Conservation (phyloP, 2,113 vertebrate genomes). For the Myrmecophaga tridactyla region DNA sequence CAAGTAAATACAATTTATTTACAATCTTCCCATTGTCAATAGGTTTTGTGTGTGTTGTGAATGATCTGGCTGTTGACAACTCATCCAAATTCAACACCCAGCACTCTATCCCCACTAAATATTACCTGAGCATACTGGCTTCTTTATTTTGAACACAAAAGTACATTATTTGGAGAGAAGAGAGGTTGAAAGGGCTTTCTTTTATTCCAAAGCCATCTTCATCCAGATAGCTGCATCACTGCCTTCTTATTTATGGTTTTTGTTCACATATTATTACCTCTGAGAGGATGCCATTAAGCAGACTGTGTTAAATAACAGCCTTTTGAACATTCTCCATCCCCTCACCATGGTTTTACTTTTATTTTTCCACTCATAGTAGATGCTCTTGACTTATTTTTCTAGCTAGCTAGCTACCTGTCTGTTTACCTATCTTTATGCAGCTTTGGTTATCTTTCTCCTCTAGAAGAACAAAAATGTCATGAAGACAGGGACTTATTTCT, state of each 20-base stretch:
- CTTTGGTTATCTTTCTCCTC: not conserved
- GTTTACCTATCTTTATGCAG: not conserved
- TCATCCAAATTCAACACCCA: fast-evolving
- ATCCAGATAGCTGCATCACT: not conserved
- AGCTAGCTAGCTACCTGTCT: no score
- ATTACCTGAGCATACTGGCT: not conserved
- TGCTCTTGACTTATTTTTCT: not conserved
- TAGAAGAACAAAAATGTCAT: not conserved
- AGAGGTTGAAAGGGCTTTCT: not conserved
- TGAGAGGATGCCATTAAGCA: not conserved
- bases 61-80: not conserved
- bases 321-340: not conserved
- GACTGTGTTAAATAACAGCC: not conserved
- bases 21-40: not conserved
- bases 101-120: not conserved
- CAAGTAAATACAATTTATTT: not conserved
- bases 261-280: not conserved
- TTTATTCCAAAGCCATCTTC: not conserved
- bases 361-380: not conserved
- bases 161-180: no score
- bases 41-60: not conserved
- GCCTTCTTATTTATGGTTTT: not conserved
- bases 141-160: not conserved
- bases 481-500: not conserved
- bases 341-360: no score